These are phyloP conservation scores for Neodon shergylaensis DNA, from an alignment of 2,113 vertebrate genomes.

Conservation along the genomic window DNA sequence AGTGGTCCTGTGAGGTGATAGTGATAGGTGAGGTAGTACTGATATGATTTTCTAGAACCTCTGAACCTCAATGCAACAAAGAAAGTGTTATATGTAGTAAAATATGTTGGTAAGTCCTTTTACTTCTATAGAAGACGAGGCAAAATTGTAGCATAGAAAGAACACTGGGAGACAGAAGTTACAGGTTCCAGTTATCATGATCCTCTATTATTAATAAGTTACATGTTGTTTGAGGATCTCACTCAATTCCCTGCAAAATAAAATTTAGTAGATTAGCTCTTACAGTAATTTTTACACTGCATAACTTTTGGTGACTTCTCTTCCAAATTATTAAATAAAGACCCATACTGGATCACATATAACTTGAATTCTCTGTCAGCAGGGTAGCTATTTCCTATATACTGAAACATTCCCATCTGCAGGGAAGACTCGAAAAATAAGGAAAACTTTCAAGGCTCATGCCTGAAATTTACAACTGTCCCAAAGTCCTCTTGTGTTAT, in stretches of 20 bases:
- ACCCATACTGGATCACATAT: neutral
- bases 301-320: neutral
- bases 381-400: neutral
- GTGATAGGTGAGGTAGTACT: neutral
- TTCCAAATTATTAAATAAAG: neutral
- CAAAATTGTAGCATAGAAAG: neutral
- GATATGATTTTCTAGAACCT: neutral
- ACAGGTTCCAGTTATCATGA: neutral
- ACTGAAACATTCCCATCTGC: neutral
- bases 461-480: neutral
- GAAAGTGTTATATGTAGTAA: neutral
- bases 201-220: neutral
- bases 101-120: neutral
- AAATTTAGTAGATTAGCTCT: neutral
- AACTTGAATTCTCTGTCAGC: neutral
- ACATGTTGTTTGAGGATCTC: neutral
- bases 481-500: neutral
- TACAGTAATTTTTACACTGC: neutral
- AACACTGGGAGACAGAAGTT: neutral
- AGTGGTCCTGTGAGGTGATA: neutral
- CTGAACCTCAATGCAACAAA: neutral
- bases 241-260: slow-evolving; percentile 20
- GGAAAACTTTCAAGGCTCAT: neutral
- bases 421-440: neutral
- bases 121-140: neutral